A percentile compares a stretch with the other conserved stretches of the same genome.
Evolutionary conservation across 1,140 invertebrate species (phyloP).

Genomic region (Asbolus verrucosus): DNA sequence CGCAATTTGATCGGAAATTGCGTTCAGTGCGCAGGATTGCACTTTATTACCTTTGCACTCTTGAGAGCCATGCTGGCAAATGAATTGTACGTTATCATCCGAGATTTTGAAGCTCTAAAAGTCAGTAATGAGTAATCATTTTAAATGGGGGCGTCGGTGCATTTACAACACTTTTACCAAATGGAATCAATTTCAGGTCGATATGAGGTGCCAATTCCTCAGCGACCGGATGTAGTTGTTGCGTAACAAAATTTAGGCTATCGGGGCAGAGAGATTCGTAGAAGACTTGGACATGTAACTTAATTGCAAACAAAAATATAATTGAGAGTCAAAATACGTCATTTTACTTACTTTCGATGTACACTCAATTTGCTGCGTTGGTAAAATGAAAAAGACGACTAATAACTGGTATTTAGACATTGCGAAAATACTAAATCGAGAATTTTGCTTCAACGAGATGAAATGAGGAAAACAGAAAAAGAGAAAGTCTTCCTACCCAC

Average conservation of each 20-base stretch:
- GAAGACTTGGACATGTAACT: slow-evolving; percentile 69
- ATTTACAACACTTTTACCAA: slow-evolving; percentile 81
- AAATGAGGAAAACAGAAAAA: slow-evolving; percentile 16
- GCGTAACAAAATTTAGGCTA: slow-evolving; percentile 75
- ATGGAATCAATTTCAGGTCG: slow-evolving; percentile 74
- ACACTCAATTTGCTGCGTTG: not conserved
- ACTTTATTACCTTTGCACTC: slow-evolving; percentile 60
- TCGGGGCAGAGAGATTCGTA: slow-evolving; percentile 87
- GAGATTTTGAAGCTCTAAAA: slow-evolving; percentile 50
- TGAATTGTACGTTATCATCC: slow-evolving; percentile 54
- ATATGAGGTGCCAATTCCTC: slow-evolving; percentile 67
- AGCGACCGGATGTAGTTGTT: slow-evolving; percentile 68
- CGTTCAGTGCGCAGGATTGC: slow-evolving; percentile 59
- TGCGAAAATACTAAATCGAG: not conserved
- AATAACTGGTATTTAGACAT: not conserved
- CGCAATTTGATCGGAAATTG: slow-evolving; percentile 50
- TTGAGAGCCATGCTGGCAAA: slow-evolving; percentile 61
- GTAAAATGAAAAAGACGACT: not conserved
- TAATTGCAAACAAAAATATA: not conserved
- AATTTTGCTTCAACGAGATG: not conserved
- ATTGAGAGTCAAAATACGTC: too few species aligned
- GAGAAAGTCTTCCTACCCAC: slow-evolving; percentile 23
- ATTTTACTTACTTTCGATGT: slow-evolving; percentile 4
- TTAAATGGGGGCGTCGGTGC: too few species aligned
- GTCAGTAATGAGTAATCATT: not conserved